Evolutionary conservation across 2,113 vertebrate species (phyloP).

Genomic region (Pseudopodoces humilis): DNA sequence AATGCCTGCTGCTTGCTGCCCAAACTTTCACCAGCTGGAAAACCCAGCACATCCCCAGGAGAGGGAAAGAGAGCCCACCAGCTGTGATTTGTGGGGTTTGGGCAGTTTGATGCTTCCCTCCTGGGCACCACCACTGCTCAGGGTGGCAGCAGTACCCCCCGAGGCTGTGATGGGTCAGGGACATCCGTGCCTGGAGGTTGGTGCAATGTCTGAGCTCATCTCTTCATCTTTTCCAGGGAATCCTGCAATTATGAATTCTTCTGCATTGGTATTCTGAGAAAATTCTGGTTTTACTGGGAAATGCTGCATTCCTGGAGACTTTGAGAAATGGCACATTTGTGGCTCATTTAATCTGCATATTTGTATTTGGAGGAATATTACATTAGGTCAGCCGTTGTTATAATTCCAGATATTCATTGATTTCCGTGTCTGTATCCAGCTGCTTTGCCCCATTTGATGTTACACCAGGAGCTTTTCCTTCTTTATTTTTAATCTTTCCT

Average conservation of each 20-base stretch:
- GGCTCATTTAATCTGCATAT: neutral
- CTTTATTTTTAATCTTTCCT: neutral
- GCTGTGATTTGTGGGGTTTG: neutral
- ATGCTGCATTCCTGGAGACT: neutral
- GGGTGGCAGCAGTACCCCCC: neutral
- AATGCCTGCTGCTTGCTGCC: neutral
- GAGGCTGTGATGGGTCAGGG: accelerated
- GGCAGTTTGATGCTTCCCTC: neutral
- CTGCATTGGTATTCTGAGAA: neutral
- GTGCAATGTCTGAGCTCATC: neutral
- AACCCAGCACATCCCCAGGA: neutral
- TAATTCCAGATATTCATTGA: neutral
- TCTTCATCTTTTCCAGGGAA: neutral
- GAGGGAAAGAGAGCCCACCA: neutral
- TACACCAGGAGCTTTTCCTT: neutral
- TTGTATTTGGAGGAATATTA: neutral
- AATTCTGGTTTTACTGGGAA: neutral
- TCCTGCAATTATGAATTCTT: neutral
- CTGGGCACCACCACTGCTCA: accelerated
- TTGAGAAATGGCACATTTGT: neutral
- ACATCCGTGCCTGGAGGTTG: accelerated
- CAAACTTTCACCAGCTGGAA: neutral
- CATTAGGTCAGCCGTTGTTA: neutral
- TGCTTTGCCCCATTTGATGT: neutral
- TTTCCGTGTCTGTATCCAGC: neutral